Conservation (phyloP, 2,113 vertebrate genomes). For the Odontophorus gujanensis region DNA sequence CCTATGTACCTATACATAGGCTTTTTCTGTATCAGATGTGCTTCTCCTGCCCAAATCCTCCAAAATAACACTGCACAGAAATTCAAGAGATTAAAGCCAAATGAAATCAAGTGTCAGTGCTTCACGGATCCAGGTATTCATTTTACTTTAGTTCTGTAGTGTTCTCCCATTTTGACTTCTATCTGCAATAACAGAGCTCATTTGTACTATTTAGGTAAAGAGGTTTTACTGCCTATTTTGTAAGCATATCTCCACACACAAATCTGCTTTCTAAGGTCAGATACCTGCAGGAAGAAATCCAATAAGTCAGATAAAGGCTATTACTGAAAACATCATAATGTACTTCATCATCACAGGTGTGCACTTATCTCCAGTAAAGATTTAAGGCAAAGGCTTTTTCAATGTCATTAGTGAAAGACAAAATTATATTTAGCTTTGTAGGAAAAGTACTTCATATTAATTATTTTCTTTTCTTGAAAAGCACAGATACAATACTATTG, state of each 20-base stretch:
- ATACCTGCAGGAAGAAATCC: not conserved
- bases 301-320: not conserved
- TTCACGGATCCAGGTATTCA: not conserved
- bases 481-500: not conserved
- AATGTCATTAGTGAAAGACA: not conserved
- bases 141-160: not conserved
- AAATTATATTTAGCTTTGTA: not conserved
- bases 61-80: not conserved
- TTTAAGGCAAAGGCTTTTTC: not conserved
- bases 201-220: not conserved
- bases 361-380: not conserved
- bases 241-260: not conserved
- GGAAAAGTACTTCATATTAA: not conserved
- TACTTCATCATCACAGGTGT: not conserved
- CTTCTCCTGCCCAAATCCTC: not conserved
- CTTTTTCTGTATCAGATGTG: not conserved
- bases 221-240: not conserved
- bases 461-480: not conserved
- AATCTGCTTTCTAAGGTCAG: slow-evolving; percentile 7
- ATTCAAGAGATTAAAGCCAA: not conserved
- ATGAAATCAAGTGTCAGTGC: not conserved
- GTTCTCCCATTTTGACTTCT: not conserved
- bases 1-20: not conserved
- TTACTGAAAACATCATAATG: not conserved
- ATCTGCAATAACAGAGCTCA: not conserved